Evolutionary conservation across 2,797 vertebrate genomes (phyloP).

Genomic region (Valencia hispanica): DNA sequence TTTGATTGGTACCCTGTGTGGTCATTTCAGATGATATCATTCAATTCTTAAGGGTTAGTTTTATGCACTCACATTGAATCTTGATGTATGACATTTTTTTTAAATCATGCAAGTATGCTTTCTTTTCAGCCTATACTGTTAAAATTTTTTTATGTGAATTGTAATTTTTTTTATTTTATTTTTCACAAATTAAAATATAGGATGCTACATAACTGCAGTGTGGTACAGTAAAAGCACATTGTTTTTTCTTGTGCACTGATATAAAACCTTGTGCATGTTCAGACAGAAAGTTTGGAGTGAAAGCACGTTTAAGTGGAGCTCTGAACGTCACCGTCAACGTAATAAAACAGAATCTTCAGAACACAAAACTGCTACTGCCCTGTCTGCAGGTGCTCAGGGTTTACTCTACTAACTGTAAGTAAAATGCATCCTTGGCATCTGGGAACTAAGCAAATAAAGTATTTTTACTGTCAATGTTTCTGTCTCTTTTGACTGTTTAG

Average conservation of each 20-base stretch:
- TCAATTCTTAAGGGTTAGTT: background rate
- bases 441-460: background rate
- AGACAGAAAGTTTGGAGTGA: slow-evolving; percentile 98
- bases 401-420: slow-evolving; percentile 94
- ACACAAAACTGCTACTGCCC: slow-evolving; percentile 89
- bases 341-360: slow-evolving; percentile 92
- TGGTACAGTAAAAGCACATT: background rate
- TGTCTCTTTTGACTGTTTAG: background rate
- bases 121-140: background rate
- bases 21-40: background rate
- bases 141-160: background rate
- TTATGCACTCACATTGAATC: background rate
- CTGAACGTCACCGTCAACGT: slow-evolving; percentile 89
- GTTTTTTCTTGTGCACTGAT: slow-evolving; percentile 8
- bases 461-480: background rate
- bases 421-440: background rate
- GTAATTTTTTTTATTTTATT: background rate
- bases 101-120: background rate
- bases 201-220: background rate
- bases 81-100: background rate
- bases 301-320: slow-evolving; percentile 92
- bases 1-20: background rate
- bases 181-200: background rate
- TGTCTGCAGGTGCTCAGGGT: slow-evolving; percentile 95
- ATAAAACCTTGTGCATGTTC: slow-evolving; percentile 48